Evolutionary conservation across 2,113 vertebrate genomes (phyloP), one percentile per base, ranked within the genome.

Genomic region (Pollachius pollachius): DNA sequence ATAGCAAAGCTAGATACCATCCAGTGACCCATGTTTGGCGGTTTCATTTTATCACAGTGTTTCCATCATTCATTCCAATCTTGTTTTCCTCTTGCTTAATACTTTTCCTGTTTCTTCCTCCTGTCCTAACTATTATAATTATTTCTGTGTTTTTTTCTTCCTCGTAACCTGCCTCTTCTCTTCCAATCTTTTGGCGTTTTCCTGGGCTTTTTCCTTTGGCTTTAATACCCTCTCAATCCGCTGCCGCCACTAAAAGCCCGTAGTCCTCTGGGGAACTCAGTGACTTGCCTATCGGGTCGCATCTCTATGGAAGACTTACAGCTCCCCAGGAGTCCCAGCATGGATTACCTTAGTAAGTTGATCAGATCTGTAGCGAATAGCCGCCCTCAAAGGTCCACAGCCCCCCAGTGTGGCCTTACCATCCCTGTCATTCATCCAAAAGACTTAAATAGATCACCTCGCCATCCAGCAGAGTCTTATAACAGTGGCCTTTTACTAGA

Each of bases 291-390:
- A 83, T 94, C 95, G 70, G 92, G 93, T 69, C 93, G 88, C 90
- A 92, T 93, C 41, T 79, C 91, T 74, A 94, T 95, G 4, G 95
- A 97, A 84, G 94, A 95, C 72, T 84, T 96, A 81, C 88, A 90
- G 85, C 90, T 88, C 86, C 93, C 90, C 76, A 93, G 91, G 90
- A 95, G 94, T 88, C 90, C 92, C 90, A 97, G 95, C 91, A 90
- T 94, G 94, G 97, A 95, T 95, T 97, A 95, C 95, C 95, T 96
- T 83, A 96, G 96, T 97, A 97, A 98, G 97, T 98, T 72, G 62
- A 64, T 62, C 15, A 64, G 65, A 68, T 23, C 17, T 15, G 23
- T 6, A 62, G 4, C 15, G 4, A 62, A 5, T 19, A 60, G 59
- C 18, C 1, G 54, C 16, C 5, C 15, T 57, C 41, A 9, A 13